Percentiles rank a stretch among this genome's conserved stretches.
Conservation (phyloP, 2,888 invertebrate species). For the Polymixis flavicincta region DNA sequence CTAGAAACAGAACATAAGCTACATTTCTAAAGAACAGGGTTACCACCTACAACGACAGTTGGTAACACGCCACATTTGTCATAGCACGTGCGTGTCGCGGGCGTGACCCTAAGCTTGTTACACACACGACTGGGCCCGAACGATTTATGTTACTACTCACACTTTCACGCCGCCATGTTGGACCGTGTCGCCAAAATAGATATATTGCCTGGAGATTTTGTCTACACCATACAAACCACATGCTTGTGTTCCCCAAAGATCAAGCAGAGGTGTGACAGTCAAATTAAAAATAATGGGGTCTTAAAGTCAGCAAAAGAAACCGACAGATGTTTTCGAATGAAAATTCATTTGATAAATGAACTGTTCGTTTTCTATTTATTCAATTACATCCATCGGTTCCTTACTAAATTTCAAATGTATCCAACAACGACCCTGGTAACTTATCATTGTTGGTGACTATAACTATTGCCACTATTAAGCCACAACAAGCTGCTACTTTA, state of each 20-base stretch:
- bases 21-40: slow-evolving; percentile 23
- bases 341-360: no score
- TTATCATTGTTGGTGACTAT: no score
- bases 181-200: slow-evolving; percentile 29
- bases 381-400: no score
- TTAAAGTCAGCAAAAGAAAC: no score
- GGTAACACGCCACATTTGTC: slow-evolving; percentile 52
- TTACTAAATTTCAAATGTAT: no score
- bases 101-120: slow-evolving; percentile 52
- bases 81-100: slow-evolving; percentile 55
- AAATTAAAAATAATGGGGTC: no score
- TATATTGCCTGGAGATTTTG: slow-evolving; percentile 3
- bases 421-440: no score
- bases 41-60: slow-evolving; percentile 37
- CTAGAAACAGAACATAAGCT: not conserved
- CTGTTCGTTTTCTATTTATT: no score
- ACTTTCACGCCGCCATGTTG: slow-evolving; percentile 44
- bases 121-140: slow-evolving; percentile 52
- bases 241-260: no score
- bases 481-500: not conserved
- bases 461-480: not conserved
- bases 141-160: slow-evolving; percentile 55
- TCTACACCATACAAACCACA: not conserved
- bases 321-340: no score
- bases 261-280: not conserved